Evolutionary conservation across 2,797 vertebrate genomes (phyloP), one percentile per base, ranked within the genome.

Genomic region (Lutjanus campechanus): DNA sequence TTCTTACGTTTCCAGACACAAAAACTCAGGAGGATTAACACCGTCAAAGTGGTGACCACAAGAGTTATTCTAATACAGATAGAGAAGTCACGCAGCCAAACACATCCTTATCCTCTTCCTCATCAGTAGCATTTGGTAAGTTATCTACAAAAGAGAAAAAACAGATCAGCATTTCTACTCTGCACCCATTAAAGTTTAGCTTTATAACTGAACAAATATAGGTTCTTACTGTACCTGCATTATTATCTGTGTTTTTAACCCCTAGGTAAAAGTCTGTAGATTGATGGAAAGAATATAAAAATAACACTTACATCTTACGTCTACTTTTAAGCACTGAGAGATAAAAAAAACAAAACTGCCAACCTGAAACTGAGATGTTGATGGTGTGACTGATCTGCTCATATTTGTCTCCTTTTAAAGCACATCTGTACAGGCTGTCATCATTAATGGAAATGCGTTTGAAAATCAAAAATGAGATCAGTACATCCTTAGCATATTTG

Each of bases 311-410:
- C 12, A 46, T 4, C 44, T 46, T 10, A 46, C 1, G 13, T 46
- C 11, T 11, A 59, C 16, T 13, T 73, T 56, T 43, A 29, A 9
- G 1, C 12, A 25, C 1, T 47, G 11, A 46, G 1, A 13, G 3
- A 60, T 16, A 11, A 53, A n/a, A 25, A 25, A 25, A 25, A 25
- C 1, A 25, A 56, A 44, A 16, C 3, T 40, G 1, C 53, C 74
- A 51, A 95, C 93, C 92, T 89, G 89, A 91, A 63, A 94, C 85
- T 46, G 69, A 90, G 59, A 95, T 41, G 59, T 75, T 89, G 53
- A 95, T 91, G 2, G 0, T 0, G 47, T 93, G 86, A 46, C 92
- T 79, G 40, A 82, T 0, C 1, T 0, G 0, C 17, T 10, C 1
- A 1, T 0, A 0, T 12, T 4, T 0, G 5, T 5, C 0, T 29